phyloP scores from a whole-genome alignment of 2,888 invertebrate genomes.

The Apamea anceps region DNA sequence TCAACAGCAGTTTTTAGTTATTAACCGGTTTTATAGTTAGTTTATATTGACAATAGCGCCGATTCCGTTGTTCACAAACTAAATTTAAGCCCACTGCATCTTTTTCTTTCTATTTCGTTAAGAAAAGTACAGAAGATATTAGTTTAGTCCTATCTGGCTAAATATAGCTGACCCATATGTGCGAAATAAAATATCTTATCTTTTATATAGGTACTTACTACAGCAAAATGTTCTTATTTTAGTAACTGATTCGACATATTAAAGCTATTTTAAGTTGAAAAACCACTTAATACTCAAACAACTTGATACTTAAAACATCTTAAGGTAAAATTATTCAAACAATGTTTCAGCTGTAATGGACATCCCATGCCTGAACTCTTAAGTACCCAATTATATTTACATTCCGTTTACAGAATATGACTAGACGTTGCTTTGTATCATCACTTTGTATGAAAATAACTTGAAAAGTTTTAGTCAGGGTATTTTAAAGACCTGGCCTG shows the following conservation, averaged over 20 bases:
- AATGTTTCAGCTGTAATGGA: slow-evolving; percentile 32
- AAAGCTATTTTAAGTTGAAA: slow-evolving; percentile 17
- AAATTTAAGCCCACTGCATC: too few species aligned
- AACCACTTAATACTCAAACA: slow-evolving; percentile 5
- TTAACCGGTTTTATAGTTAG: neutral
- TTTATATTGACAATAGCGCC: neutral
- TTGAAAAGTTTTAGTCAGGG: neutral
- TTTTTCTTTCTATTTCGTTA: too few species aligned
- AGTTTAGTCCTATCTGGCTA: too few species aligned
- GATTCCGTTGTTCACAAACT: too few species aligned
- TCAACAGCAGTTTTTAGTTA: neutral
- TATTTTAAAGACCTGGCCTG: neutral
- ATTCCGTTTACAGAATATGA: slow-evolving; percentile 9
- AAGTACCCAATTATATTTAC: slow-evolving; percentile 33
- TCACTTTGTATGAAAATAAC: slow-evolving; percentile 13
- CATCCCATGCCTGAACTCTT: slow-evolving; percentile 20
- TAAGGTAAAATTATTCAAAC: slow-evolving; percentile 31
- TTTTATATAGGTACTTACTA: neutral
- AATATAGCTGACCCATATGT: too few species aligned
- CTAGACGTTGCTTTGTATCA: neutral
- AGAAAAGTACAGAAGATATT: too few species aligned
- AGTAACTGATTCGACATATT: neutral
- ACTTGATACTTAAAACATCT: slow-evolving; percentile 11
- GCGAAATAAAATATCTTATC: too few species aligned
- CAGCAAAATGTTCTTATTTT: neutral